Percentiles rank a stretch among this genome's conserved stretches.
phyloP scores from a whole-genome alignment of 2,888 invertebrate species.

The Labia minor region DNA sequence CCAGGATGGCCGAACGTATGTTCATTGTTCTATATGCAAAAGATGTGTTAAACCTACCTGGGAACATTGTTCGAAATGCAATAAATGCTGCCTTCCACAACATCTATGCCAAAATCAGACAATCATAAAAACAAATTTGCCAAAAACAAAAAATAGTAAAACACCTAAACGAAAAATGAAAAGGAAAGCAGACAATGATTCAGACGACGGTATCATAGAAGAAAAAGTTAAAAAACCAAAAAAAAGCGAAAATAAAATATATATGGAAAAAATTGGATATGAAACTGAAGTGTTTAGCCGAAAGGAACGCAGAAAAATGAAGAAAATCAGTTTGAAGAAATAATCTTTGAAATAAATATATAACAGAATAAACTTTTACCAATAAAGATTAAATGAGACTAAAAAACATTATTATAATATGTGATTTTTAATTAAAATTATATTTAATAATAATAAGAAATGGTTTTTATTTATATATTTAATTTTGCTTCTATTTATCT shows the following conservation, averaged over 20 bases:
- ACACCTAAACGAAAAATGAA: background rate
- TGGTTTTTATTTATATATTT: no score
- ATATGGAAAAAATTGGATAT: background rate
- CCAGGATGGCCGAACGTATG: constrained; percentile 55
- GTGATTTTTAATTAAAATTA: no score
- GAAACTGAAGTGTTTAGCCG: background rate
- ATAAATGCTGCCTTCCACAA: constrained; percentile 47
- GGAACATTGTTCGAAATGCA: constrained; percentile 63
- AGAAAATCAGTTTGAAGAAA: no score
- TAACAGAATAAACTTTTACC: no score
- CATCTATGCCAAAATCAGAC: constrained; percentile 42
- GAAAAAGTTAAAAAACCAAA: background rate
- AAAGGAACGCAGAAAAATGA: background rate
- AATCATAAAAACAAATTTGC: background rate
- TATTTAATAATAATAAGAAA: no score
- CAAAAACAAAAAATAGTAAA: background rate
- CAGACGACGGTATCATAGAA: background rate
- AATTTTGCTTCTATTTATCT: no score
- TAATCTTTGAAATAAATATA: no score
- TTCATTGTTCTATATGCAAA: constrained; percentile 53
- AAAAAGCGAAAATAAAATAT: background rate
- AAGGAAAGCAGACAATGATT: constrained; percentile 15
- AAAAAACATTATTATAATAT: no score
- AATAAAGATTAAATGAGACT: no score
- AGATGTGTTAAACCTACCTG: constrained; percentile 78